A percentile compares a stretch with the other conserved stretches of the same genome.
These are phyloP conservation scores for Zeugodacus cucurbitae DNA, from an alignment of 1,140 invertebrate genomes.

Conservation along the genomic window DNA sequence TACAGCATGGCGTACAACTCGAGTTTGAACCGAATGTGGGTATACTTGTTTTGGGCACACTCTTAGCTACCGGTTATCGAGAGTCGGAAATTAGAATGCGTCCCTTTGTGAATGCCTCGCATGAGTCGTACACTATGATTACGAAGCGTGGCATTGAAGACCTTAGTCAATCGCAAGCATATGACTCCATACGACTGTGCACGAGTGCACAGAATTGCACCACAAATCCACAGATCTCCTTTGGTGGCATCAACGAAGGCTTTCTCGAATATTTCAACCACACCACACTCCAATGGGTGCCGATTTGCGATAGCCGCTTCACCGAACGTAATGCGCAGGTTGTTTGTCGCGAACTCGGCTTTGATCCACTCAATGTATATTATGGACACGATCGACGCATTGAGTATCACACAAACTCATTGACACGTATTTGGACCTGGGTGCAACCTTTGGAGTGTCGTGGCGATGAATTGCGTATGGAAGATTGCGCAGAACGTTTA, in stretches of 20 bases:
- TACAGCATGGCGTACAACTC: slow-evolving; percentile 89
- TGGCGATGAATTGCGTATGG: slow-evolving; percentile 85
- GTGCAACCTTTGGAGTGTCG: slow-evolving; percentile 88
- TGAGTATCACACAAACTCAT: slow-evolving; percentile 86
- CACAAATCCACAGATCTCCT: slow-evolving; percentile 67
- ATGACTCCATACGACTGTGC: slow-evolving; percentile 77
- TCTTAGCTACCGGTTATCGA: slow-evolving; percentile 85
- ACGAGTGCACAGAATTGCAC: slow-evolving; percentile 77
- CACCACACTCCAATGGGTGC: slow-evolving; percentile 95
- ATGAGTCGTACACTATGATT: slow-evolving; percentile 49
- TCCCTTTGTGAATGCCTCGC: slow-evolving; percentile 69
- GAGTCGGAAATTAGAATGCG: slow-evolving; percentile 87
- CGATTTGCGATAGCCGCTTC: slow-evolving; percentile 95
- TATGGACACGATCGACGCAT: slow-evolving; percentile 82
- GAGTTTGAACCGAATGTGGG: slow-evolving; percentile 98
- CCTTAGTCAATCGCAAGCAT: slow-evolving; percentile 57
- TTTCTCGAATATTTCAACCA: slow-evolving; percentile 96
- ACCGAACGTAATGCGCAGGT: slow-evolving; percentile 95
- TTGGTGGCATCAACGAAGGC: slow-evolving; percentile 64
- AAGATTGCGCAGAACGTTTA: slow-evolving; percentile 88
- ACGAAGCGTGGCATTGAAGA: slow-evolving; percentile 68
- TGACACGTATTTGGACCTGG: slow-evolving; percentile 91
- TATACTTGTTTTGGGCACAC: slow-evolving; percentile 91
- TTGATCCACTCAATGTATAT: slow-evolving; percentile 88
- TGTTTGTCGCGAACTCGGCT: slow-evolving; percentile 93